Base-by-base conservation (phyloP, 1,140 invertebrate species). In the Amyelois transitella region DNA sequence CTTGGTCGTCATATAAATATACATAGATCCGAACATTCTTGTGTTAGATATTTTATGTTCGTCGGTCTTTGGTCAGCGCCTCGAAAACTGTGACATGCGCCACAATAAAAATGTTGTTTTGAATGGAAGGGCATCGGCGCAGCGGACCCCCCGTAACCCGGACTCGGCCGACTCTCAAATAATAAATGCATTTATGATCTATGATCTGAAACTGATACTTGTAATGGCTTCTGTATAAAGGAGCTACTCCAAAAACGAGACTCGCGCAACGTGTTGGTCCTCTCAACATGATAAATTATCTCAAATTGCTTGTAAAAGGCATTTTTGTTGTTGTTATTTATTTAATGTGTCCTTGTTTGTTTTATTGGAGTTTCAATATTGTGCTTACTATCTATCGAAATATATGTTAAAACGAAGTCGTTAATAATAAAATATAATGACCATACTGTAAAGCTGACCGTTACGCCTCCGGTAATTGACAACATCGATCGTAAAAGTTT, bases 201-300 rank as follows among this genome's bases (percentile, higher is more conserved):
- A 88, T 83, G 85, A 88, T 83, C 72, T 81, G 85, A 83, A 88
- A 88, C 74, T 81, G 85, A 88, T 88, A 86, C 81, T 79, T 83
- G 80, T 82, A 79, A 85, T 84, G 73, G 84, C 85, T 86, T 82
- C 85, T 78, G 82, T 86, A 83, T 83, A 80, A 78, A 80, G 77
- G 75, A 83, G 76, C 70, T 78, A 72, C 63, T 79, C 73, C 67
- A 75, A 76, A 80, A 75, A 60, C 69, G 69, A 68, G 60, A 60
- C 67, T 67, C 69, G 66, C 60, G 55, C 38, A 58, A 52, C 32
- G 56, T 50, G 47, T 50, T 43, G 52, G 22, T 62, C 25, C 43
- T 50, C 53, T 61, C 53, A 58, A 67, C 66, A 79, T 83, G 80
- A 88, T 88, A 88, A 85, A 88, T 88, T 82, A 84, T 76, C 61